Percentiles rank a stretch among this genome's conserved stretches.
phyloP scores from a whole-genome alignment of 1,140 invertebrate genomes.

The Anadara kagoshimensis region DNA sequence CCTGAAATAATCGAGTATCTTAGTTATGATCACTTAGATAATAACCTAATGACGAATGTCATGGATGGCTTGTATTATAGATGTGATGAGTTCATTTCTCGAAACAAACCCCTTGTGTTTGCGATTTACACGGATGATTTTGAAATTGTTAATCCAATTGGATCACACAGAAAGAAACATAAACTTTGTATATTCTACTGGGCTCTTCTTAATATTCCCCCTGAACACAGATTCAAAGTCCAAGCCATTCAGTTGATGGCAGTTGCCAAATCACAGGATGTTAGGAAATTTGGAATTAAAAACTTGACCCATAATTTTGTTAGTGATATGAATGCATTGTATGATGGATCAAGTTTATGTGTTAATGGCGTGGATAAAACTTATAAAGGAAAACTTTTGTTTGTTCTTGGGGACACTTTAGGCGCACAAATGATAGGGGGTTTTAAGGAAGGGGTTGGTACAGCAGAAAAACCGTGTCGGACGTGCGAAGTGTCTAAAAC shows the following conservation, averaged over 20 bases:
- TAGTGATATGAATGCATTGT: neutral
- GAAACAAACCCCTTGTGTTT: neutral
- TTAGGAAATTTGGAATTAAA: slow-evolving; percentile 4
- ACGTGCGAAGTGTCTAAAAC: slow-evolving; percentile 2
- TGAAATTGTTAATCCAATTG: slow-evolving; percentile 21
- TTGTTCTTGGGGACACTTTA: slow-evolving; percentile 13
- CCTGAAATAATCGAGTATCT: neutral
- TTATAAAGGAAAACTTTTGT: neutral
- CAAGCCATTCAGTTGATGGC: slow-evolving; percentile 12
- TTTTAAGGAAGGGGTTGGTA: slow-evolving; percentile 15
- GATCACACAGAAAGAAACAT: slow-evolving; percentile 10
- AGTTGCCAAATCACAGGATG: neutral
- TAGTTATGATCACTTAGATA: neutral
- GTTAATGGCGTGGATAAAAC: neutral
- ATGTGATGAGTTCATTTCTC: neutral
- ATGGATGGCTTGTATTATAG: neutral
- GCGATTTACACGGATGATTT: slow-evolving; percentile 9
- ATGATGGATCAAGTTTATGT: neutral
- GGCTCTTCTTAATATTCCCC: slow-evolving; percentile 7
- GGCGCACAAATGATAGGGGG: slow-evolving; percentile 9
- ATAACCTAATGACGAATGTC: neutral
- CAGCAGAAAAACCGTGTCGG: slow-evolving; percentile 13
- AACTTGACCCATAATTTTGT: neutral
- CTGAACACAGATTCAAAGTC: slow-evolving; percentile 1
- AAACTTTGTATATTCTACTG: slow-evolving; percentile 13